Evolutionary conservation across 2,888 invertebrate species (phyloP).

Genomic region (Heterodera filipjevi): DNA sequence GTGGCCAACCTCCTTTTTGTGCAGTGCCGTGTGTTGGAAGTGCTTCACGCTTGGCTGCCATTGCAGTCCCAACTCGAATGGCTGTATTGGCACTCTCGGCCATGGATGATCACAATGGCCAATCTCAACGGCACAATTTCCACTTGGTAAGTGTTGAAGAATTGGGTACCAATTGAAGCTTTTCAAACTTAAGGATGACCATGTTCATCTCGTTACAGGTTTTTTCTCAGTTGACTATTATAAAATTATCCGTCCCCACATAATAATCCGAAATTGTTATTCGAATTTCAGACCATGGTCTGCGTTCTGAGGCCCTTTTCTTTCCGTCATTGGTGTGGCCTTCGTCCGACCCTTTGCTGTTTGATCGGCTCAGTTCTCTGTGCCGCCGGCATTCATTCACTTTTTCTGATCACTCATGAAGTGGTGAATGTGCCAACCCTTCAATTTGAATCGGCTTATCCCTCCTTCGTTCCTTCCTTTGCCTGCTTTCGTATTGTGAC

Average conservation of each 20-base stretch:
- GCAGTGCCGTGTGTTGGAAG: conserved; percentile 54
- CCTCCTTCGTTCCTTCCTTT: background rate
- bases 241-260: too few relatives aligned
- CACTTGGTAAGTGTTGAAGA: conserved; percentile 48
- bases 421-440: conserved; percentile 26
- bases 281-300: conserved; percentile 51
- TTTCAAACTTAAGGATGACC: conserved; percentile 3
- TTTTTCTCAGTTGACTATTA: background rate
- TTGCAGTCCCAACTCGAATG: conserved; percentile 47
- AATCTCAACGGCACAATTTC: conserved; percentile 61
- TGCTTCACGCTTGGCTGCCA: conserved; percentile 54
- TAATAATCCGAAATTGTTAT: too few relatives aligned
- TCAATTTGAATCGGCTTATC: background rate
- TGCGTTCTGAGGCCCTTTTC: conserved; percentile 56
- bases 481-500: background rate
- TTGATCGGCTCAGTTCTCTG: conserved; percentile 34
- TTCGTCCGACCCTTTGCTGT: conserved; percentile 35
- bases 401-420: conserved; percentile 40
- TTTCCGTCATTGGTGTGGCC: conserved; percentile 58
- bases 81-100: conserved; percentile 57
- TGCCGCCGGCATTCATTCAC: conserved; percentile 38
- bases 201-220: conserved; percentile 15
- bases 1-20: conserved; percentile 58
- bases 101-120: conserved; percentile 58
- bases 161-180: background rate